Percentiles rank a stretch among this genome's conserved stretches.
Conservation (phyloP, 2,113 vertebrate genomes). For the Menidia beryllina region DNA sequence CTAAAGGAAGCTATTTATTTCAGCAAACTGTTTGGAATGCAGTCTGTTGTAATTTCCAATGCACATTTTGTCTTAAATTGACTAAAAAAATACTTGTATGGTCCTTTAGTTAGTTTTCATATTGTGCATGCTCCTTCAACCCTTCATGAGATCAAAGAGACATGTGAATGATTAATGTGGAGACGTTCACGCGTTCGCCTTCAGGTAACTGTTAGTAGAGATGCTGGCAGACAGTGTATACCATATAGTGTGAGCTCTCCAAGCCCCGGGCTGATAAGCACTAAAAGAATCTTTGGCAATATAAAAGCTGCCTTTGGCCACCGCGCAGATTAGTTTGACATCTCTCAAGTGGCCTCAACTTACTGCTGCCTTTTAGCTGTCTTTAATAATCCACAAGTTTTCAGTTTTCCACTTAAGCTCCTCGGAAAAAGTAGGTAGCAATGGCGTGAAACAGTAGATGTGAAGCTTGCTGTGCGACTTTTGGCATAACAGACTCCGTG, state of each 20-base stretch:
- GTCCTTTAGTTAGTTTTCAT: slow-evolving; percentile 4
- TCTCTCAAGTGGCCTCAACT: slow-evolving; percentile 34
- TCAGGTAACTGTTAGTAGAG: slow-evolving; percentile 22
- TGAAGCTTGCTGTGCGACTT: slow-evolving; percentile 19
- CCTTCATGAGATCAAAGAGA: slow-evolving; percentile 44
- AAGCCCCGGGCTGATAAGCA: slow-evolving; percentile 42
- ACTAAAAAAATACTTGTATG: background rate
- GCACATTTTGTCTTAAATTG: background rate
- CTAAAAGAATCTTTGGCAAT: slow-evolving; percentile 45
- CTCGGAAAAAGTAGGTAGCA: slow-evolving; percentile 16
- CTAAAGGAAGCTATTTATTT: background rate
- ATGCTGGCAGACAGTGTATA: slow-evolving; percentile 33
- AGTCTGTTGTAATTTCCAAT: background rate
- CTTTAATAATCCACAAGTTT: slow-evolving; percentile 61
- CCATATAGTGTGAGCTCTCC: slow-evolving; percentile 25
- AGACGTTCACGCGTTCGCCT: slow-evolving; percentile 43
- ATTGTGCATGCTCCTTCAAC: slow-evolving; percentile 36
- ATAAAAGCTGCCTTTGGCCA: slow-evolving; percentile 61
- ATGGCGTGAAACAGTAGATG: slow-evolving; percentile 8
- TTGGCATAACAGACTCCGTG: slow-evolving; percentile 28
- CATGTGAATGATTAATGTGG: slow-evolving; percentile 66
- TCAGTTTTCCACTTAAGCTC: slow-evolving; percentile 37
- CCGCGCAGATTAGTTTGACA: slow-evolving; percentile 23
- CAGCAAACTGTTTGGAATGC: slow-evolving; percentile 8
- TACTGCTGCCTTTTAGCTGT: slow-evolving; percentile 44